Percentiles rank a stretch among this genome's conserved stretches.
These are phyloP conservation scores for Cataglyphis rosenhaueri DNA, from an alignment of 2,888 invertebrate genomes.

Conservation along the genomic window DNA sequence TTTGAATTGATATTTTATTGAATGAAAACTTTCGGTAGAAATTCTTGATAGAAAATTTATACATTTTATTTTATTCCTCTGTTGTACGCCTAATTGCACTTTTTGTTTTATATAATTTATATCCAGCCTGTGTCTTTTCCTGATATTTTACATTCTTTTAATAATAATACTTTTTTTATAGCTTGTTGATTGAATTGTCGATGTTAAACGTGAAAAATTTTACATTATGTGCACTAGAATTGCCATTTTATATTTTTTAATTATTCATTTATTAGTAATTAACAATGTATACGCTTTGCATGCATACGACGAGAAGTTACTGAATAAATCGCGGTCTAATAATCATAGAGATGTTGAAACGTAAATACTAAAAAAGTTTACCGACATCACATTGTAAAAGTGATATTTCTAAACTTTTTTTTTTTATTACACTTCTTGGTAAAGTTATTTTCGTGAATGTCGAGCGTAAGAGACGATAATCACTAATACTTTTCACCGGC, in stretches of 20 bases:
- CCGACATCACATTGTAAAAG: background rate
- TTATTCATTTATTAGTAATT: background rate
- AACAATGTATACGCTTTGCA: background rate
- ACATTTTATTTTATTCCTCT: slow-evolving; percentile 38
- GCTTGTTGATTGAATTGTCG: background rate
- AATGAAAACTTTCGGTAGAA: slow-evolving; percentile 27
- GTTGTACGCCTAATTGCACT: slow-evolving; percentile 9
- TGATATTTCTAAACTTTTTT: slow-evolving; percentile 27
- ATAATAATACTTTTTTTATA: background rate
- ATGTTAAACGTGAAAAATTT: background rate
- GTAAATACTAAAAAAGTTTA: background rate
- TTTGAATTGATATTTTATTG: too few relatives aligned
- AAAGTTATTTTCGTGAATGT: slow-evolving; percentile 20
- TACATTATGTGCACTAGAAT: background rate
- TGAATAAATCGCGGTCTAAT: background rate
- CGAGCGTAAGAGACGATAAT: slow-evolving; percentile 22
- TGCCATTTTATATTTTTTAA: background rate
- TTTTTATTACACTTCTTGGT: slow-evolving; percentile 19
- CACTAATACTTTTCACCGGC: slow-evolving; percentile 52
- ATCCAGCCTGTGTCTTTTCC: background rate
- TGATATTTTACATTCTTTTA: background rate
- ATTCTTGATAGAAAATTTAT: slow-evolving; percentile 54
- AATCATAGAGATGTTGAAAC: background rate
- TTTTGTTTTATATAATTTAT: slow-evolving; percentile 17
- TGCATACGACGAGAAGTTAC: background rate